Evolutionary conservation across 1,140 invertebrate species (phyloP).

Genomic region (Caenorhabditis tropicalis): DNA sequence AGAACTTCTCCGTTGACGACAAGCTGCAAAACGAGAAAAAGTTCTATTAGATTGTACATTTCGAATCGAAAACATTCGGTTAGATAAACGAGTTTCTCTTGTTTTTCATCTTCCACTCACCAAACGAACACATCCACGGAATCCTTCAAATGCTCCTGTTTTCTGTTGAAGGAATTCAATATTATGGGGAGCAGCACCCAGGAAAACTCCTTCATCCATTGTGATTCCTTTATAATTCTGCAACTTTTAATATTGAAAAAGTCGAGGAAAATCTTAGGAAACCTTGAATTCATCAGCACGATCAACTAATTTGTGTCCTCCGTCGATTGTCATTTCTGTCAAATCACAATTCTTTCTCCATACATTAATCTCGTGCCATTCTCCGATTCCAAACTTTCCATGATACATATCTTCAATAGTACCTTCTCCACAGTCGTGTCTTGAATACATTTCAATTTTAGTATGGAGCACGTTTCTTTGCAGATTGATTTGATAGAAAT

Average conservation of each 20-base stretch:
- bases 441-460: neutral
- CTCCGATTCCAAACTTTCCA: slow-evolving; percentile 35
- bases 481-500: too few species aligned
- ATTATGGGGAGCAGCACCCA: slow-evolving; percentile 41
- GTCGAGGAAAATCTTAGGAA: neutral
- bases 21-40: neutral
- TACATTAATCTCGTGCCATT: slow-evolving; percentile 35
- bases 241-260: neutral
- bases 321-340: neutral
- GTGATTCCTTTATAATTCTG: slow-evolving; percentile 49
- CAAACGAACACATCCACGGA: slow-evolving; percentile 45
- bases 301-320: neutral
- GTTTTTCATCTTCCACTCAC: neutral
- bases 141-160: slow-evolving; percentile 31
- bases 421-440: slow-evolving; percentile 49
- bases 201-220: slow-evolving; percentile 47
- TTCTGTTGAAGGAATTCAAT: slow-evolving; percentile 47
- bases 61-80: neutral
- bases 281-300: slow-evolving; percentile 20
- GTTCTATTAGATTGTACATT: neutral
- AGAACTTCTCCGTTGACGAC: slow-evolving; percentile 45
- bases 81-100: neutral
- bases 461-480: too few species aligned
- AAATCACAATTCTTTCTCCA: slow-evolving; percentile 35
- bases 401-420: slow-evolving; percentile 49